A percentile compares a stretch with the other conserved stretches of the same genome.
Evolutionary conservation across 2,113 vertebrate genomes (phyloP).

Genomic region (Acrocephalus arundinaceus): DNA sequence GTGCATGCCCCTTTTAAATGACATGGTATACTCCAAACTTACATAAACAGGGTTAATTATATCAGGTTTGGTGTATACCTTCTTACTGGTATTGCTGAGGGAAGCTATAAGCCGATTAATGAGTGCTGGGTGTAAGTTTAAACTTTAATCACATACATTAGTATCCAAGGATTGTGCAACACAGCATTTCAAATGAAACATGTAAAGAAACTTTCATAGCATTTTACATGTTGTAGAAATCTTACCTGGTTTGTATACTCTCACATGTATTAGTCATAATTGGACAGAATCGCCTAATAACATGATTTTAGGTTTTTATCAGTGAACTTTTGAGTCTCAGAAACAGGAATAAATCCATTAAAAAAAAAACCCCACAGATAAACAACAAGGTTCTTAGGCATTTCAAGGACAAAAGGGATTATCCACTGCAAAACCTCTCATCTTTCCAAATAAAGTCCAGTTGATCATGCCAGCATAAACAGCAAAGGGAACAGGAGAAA

Average conservation of each 20-base stretch:
- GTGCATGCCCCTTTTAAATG: not conserved
- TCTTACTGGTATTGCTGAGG: not conserved
- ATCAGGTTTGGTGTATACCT: not conserved
- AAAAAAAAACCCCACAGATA: not conserved
- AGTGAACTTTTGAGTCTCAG: not conserved
- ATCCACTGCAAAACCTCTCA: not conserved
- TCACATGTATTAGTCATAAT: not conserved
- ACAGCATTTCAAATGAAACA: not conserved
- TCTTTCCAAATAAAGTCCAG: not conserved
- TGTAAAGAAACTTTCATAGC: not conserved
- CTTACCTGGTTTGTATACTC: not conserved
- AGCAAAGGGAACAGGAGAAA: not conserved
- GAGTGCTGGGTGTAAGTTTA: not conserved
- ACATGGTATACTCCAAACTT: not conserved
- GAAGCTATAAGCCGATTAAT: not conserved
- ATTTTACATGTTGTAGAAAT: not conserved
- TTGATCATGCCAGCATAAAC: not conserved
- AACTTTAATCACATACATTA: not conserved
- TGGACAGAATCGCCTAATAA: not conserved
- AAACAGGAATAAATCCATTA: not conserved
- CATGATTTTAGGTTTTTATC: not conserved
- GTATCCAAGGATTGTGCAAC: not conserved
- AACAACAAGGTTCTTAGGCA: not conserved
- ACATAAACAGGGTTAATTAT: not conserved
- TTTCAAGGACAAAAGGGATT: conserved; percentile 16